Evolutionary conservation across 2,797 vertebrate species (phyloP).

Genomic region (Spondyliosoma cantharus): DNA sequence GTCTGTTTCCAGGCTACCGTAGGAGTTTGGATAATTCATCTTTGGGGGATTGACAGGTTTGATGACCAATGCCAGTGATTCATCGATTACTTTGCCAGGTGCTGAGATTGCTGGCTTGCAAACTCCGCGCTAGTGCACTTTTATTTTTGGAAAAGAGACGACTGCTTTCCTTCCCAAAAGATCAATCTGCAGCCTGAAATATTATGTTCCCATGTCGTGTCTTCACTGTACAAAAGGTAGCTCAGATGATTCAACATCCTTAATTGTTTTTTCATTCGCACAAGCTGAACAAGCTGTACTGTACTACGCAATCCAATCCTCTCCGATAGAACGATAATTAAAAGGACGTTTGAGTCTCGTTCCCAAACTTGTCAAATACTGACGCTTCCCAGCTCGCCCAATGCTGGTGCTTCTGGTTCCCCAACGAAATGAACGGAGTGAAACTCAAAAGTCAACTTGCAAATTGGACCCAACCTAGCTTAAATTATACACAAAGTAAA

Average conservation of each 20-base stretch:
- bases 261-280: not conserved
- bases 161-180: slow-evolving; percentile 15
- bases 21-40: slow-evolving; percentile 33
- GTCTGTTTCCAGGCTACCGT: slow-evolving; percentile 44
- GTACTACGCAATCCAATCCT: not conserved
- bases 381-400: no score
- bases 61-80: slow-evolving; percentile 41
- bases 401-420: no score
- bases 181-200: slow-evolving; percentile 2
- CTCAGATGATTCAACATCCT: not conserved
- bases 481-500: not conserved
- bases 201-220: slow-evolving; percentile 8
- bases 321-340: not conserved
- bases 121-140: not conserved
- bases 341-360: no score
- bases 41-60: slow-evolving; percentile 31
- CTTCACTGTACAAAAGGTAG: not conserved
- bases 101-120: slow-evolving; percentile 22
- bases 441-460: no score
- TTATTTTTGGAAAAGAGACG: slow-evolving; percentile 5
- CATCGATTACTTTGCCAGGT: slow-evolving; percentile 56
- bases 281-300: not conserved
- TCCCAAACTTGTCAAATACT: no score
- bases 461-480: no score
- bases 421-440: no score